A percentile compares a stretch with the other conserved stretches of the same genome.
These are phyloP conservation scores for Cydia pomonella DNA, from an alignment of 1,140 invertebrate genomes.

Conservation along the genomic window DNA sequence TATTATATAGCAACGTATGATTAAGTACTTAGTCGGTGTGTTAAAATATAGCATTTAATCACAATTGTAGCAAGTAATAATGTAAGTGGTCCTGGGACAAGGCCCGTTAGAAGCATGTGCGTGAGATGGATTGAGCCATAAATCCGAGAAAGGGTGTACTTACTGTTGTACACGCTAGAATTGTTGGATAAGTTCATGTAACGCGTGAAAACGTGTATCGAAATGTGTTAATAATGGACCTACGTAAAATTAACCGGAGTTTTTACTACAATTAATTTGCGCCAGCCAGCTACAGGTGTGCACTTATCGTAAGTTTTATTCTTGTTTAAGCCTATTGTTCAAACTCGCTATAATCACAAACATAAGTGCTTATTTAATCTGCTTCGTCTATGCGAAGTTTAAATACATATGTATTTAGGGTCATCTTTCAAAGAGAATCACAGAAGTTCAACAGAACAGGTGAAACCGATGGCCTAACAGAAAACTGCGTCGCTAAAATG, in stretches of 20 bases:
- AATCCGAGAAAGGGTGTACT: conserved; percentile 31
- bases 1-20: conserved; percentile 1
- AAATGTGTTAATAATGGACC: neutral
- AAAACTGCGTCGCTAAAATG: too few relatives aligned
- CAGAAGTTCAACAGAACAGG: too few relatives aligned
- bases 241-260: neutral
- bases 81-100: conserved; percentile 29
- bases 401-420: too few relatives aligned
- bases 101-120: conserved; percentile 30
- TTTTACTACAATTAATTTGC: too few relatives aligned
- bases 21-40: neutral
- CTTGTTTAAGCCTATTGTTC: too few relatives aligned
- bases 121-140: conserved; percentile 30
- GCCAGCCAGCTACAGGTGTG: too few relatives aligned
- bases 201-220: neutral
- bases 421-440: too few relatives aligned
- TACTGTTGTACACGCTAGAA: conserved; percentile 16
- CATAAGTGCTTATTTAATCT: too few relatives aligned
- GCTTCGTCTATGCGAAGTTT: too few relatives aligned
- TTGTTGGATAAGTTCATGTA: conserved; percentile 9
- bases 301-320: too few relatives aligned
- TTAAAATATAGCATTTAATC: conserved; percentile 27
- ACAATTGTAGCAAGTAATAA: conserved; percentile 33
- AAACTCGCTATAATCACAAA: too few relatives aligned
- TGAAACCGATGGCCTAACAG: too few relatives aligned